These are phyloP conservation scores for Nannoperca obscura DNA, from an alignment of 2,797 vertebrate species.

Conservation along the genomic window DNA sequence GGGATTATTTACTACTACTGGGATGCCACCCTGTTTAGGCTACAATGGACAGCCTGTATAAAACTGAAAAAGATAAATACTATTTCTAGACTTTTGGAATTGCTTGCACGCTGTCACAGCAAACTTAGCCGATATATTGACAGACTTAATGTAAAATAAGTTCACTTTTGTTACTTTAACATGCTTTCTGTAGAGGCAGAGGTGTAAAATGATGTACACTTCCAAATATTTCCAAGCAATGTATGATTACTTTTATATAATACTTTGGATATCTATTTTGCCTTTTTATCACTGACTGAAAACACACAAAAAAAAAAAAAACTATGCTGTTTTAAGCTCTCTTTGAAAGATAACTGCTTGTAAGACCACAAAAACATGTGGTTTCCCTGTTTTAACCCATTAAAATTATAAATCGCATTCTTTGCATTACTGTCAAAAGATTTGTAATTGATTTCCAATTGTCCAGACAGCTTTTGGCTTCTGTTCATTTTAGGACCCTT, in stretches of 20 bases:
- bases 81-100: conserved; percentile 26
- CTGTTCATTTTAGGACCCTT: not conserved
- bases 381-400: not conserved
- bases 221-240: too few relatives aligned
- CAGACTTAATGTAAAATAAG: not conserved
- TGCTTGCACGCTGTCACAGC: conserved; percentile 5
- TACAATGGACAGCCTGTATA: conserved; percentile 22
- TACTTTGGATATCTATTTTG: too few relatives aligned
- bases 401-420: not conserved
- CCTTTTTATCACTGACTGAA: too few relatives aligned
- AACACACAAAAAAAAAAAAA: not conserved
- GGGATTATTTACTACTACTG: conserved; percentile 47
- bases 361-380: not conserved
- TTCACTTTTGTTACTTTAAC: not conserved
- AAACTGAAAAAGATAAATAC: conserved; percentile 29
- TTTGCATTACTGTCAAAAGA: not conserved
- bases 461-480: not conserved
- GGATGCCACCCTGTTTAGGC: conserved; percentile 28
- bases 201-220: not conserved
- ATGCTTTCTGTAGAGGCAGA: not conserved
- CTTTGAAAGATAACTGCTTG: not conserved
- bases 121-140: not conserved
- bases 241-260: not conserved
- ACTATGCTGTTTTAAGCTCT: not conserved
- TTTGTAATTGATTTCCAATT: conserved; percentile 7